A percentile compares a stretch with the other conserved stretches of the same genome.
Conservation (phyloP, 2,888 invertebrate genomes). For the Trissolcus brochymenae region DNA sequence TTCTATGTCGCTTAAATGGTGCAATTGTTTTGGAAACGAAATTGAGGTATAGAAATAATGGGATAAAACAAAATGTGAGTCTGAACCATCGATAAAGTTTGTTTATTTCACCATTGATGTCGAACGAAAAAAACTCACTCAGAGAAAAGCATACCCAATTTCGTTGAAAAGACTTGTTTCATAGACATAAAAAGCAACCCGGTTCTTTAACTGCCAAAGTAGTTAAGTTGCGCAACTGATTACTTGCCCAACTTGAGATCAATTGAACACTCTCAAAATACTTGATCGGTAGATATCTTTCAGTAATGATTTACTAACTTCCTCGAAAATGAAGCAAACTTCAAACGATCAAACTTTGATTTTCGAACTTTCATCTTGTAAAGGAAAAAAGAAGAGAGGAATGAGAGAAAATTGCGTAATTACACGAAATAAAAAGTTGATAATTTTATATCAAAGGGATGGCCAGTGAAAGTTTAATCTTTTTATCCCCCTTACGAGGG, state of each 20-base stretch:
- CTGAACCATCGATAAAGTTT: not conserved
- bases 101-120: not conserved
- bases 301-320: constrained; percentile 49
- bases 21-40: no score
- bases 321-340: constrained; percentile 42
- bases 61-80: no score
- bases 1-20: no score
- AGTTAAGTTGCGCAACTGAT: constrained; percentile 41
- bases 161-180: constrained; percentile 12
- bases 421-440: constrained; percentile 23
- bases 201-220: constrained; percentile 40
- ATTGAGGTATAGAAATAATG: no score
- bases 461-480: constrained; percentile 10
- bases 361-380: constrained; percentile 13
- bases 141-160: not conserved
- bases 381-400: not conserved
- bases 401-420: constrained; percentile 17
- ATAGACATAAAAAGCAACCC: constrained; percentile 20
- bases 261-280: constrained; percentile 44
- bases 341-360: constrained; percentile 47
- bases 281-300: constrained; percentile 44
- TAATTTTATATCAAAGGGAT: constrained; percentile 13
- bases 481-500: constrained; percentile 10
- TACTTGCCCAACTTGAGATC: constrained; percentile 43
- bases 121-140: constrained; percentile 4